phyloP scores from a whole-genome alignment of 2,888 invertebrate genomes.

The Apotomis turbidana region DNA sequence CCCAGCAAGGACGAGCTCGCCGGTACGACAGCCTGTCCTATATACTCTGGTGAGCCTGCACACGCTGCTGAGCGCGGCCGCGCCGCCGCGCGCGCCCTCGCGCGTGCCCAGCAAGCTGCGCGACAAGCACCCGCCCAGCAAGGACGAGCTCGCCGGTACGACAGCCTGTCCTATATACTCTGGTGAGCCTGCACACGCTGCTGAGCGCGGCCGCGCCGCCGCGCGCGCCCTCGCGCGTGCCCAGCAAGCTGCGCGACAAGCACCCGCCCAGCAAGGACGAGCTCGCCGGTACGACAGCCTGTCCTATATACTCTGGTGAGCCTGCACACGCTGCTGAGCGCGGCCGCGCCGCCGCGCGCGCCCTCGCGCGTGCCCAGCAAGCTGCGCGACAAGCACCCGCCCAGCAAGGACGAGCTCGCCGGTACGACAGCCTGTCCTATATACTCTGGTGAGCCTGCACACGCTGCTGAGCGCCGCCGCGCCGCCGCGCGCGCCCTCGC shows the following conservation, averaged over 20 bases:
- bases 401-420: slow-evolving; percentile 63
- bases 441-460: slow-evolving; percentile 69
- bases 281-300: slow-evolving; percentile 56
- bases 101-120: slow-evolving; percentile 55
- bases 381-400: slow-evolving; percentile 59
- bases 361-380: slow-evolving; percentile 51
- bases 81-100: slow-evolving; percentile 51
- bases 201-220: slow-evolving; percentile 69
- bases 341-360: no score
- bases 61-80: slow-evolving; percentile 68
- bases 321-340: slow-evolving; percentile 73
- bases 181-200: slow-evolving; percentile 75
- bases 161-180: slow-evolving; percentile 26
- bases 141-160: slow-evolving; percentile 64
- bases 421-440: slow-evolving; percentile 49
- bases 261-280: slow-evolving; percentile 63
- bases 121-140: slow-evolving; percentile 60
- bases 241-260: slow-evolving; percentile 59
- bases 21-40: slow-evolving; percentile 49
- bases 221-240: slow-evolving; percentile 45
- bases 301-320: slow-evolving; percentile 58
- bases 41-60: slow-evolving; percentile 68
- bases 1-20: slow-evolving; percentile 65
- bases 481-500: slow-evolving; percentile 34
- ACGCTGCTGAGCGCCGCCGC: slow-evolving; percentile 70